Base-by-base conservation (phyloP, 2,888 invertebrate species). In the Epinotia ramella region DNA sequence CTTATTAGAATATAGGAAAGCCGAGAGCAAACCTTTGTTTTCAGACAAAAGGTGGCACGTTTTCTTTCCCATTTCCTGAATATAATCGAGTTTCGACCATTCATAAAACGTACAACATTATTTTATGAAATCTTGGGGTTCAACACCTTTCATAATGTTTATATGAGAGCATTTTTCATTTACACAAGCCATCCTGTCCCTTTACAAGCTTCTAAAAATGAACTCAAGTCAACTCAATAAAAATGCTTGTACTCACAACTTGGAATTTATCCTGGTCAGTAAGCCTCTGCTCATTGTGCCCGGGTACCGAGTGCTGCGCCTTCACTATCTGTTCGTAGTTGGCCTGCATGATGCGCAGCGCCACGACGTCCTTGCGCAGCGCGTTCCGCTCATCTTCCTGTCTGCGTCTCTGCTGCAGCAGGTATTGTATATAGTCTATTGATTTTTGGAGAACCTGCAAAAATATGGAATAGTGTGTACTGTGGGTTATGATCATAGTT, bases 311-410 rank as follows among this genome's bases (percentile, higher is more conserved):
- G 86, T 99, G 98, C 89, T 99, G 99, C 6, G 98, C 98, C 91
- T 98, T 98, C 18, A 99, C 97, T 87, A 99, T 98, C 89, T 98
- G 98, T 86, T 99, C 99, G 86, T 99, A 99, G 89, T 99, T 99
- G 1, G 97, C 97, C 88, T 99, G 98, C 96, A 98, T 98, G 68
- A 99, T 99, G 78, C 98, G 96, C 73, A 99, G 93, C 0, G 99
- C 99, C 24, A 98, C 97, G 0, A 99, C 97, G 89, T 99, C 99
- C 87, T 99, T 98, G 33, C 98, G 96, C 24, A 98, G 91, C 0
- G 97, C 97, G 80, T 97, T 97, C 73, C 99, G 94, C 86, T 99
- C 99, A n/a, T 99, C 98, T 86, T 99, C 99, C 86, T 99, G 98
- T 79, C 98, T 97, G 82, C 97, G 97, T 83, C 99, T 98, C 89